phyloP scores from a whole-genome alignment of 2,113 vertebrate genomes.

The Pseudopipra pipra region DNA sequence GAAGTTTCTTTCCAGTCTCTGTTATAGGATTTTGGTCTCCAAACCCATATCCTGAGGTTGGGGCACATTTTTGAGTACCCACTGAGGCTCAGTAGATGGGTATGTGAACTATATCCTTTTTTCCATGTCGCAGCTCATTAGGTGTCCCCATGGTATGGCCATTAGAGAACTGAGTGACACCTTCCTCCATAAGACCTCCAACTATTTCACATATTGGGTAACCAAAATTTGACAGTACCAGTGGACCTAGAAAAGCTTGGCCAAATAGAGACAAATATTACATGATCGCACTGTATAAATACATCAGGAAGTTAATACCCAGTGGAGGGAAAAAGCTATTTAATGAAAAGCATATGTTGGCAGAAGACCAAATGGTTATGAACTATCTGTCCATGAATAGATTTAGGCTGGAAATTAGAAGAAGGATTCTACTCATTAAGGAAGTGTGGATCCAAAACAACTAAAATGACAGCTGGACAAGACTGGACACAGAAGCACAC shows the following conservation, averaged over 20 bases:
- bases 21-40: not conserved
- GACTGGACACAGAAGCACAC: not conserved
- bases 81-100: not conserved
- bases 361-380: slow-evolving; percentile 8
- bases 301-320: not conserved
- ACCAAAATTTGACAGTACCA: not conserved
- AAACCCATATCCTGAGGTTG: not conserved
- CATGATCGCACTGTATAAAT: not conserved
- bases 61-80: not conserved
- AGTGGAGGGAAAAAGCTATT: not conserved
- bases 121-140: not conserved
- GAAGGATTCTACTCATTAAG: not conserved
- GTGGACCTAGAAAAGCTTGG: not conserved
- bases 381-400: not conserved
- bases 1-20: not conserved
- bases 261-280: not conserved
- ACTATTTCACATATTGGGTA: not conserved
- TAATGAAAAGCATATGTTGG: not conserved
- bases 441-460: not conserved
- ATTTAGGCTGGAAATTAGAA: slow-evolving; percentile 1
- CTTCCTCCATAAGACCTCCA: not conserved
- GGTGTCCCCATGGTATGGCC: not conserved
- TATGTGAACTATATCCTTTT: not conserved
- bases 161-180: fast-evolving
- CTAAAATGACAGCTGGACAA: not conserved